Evolutionary conservation across 1,140 invertebrate genomes (phyloP), one percentile per base, ranked within the genome.

Genomic region (Phthorimaea operculella): DNA sequence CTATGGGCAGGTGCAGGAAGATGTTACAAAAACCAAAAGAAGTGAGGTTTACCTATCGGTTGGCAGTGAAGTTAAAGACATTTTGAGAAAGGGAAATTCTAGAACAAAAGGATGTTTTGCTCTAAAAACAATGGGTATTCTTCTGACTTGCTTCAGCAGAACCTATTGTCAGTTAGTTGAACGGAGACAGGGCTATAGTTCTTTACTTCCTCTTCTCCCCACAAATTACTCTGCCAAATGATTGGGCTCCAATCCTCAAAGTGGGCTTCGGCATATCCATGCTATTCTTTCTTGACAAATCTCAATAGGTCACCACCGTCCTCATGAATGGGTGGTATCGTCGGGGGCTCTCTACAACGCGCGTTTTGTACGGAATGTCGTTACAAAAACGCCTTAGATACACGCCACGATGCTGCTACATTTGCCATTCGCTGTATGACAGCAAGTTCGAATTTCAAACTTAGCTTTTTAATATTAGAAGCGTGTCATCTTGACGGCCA

Each of bases 271-370:
- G 44, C 54, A 52, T 69, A 59, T 84, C 81, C 72, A 75, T 50
- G 67, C 50, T 70, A 75, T 33, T 68, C 74, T 33, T 39, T 59
- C 56, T 55, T 53, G 63, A 63, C 68, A 58, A 79, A 77, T 79
- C 71, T 85, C 77, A 82, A 85, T 85, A 83, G 79, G 81, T 85
- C 76, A 85, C 76, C 78, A 80, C 66, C 76, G 73, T 76, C 73
- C 68, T 79, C 66, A 85, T 85, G 81, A 85, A 85, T 85, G 82
- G 79, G 79, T 84, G 81, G 81, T 81, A 83, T 83, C 71, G 77
- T 79, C 79, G 79, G 76, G 63, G 70, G 76, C 78, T 80, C 82
- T 81, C 81, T 84, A 84, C 78, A 84, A 81, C 78, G 71, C 74
- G 72, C 79, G 78, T 83, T 84, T 83, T 85, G 81, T 83, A 72